Evolutionary conservation across 2,888 invertebrate species (phyloP).

Genomic region (Argyra leucocephala): DNA sequence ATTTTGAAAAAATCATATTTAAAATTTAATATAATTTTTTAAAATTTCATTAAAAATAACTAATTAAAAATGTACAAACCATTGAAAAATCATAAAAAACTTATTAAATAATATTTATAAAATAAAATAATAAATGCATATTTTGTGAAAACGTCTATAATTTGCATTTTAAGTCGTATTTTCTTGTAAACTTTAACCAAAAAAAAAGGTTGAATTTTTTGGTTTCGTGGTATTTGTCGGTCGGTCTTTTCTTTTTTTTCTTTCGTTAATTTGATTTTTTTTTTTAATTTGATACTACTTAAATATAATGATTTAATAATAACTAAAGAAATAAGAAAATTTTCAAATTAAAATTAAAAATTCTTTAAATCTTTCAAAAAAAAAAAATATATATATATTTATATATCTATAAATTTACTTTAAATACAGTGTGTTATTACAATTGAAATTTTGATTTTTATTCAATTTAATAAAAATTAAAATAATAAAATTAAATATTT

Average conservation of each 20-base stretch:
- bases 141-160: slow-evolving; percentile 6
- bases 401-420: no score
- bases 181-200: slow-evolving; percentile 6
- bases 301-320: no score
- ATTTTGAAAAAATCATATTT: neutral
- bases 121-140: neutral
- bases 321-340: no score
- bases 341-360: no score
- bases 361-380: no score
- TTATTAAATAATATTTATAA: neutral
- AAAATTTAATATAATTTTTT: neutral
- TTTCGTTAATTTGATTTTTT: neutral
- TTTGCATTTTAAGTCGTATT: neutral
- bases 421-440: no score
- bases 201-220: slow-evolving; percentile 5
- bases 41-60: neutral
- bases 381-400: no score
- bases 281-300: no score
- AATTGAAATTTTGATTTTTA: no score
- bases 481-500: no score
- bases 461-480: no score
- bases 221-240: slow-evolving; percentile 6
- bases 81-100: neutral
- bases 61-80: neutral
- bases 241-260: neutral